These are phyloP conservation scores for Dinocampus coccinellae DNA, from an alignment of 2,888 invertebrate species.

Conservation along the genomic window DNA sequence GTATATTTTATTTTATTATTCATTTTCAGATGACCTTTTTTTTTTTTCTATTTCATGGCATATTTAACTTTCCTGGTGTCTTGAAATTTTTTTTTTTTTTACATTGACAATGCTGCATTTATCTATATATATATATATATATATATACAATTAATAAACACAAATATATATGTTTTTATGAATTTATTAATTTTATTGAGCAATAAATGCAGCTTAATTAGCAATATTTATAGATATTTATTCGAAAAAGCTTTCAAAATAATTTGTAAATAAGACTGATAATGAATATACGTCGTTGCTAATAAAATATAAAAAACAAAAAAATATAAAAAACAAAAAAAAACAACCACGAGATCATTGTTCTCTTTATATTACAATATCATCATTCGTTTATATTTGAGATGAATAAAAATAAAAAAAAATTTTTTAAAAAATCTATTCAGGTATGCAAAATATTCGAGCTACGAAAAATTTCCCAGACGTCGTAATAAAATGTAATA, in stretches of 20 bases:
- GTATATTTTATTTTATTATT: constrained; percentile 4
- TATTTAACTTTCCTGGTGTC: constrained; percentile 59
- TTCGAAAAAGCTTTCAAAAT: constrained; percentile 21
- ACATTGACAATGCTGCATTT: too few species aligned
- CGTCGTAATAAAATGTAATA: neutral
- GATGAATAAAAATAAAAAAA: too few species aligned
- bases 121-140: neutral
- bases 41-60: too few species aligned
- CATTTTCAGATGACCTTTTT: too few species aligned
- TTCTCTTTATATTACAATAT: too few species aligned
- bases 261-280: constrained; percentile 56
- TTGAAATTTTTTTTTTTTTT: constrained; percentile 41
- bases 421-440: neutral
- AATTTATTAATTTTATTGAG: neutral
- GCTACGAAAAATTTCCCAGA: neutral
- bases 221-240: constrained; percentile 13
- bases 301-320: constrained; percentile 20
- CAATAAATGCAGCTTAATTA: neutral
- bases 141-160: neutral
- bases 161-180: neutral
- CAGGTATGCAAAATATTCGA: neutral
- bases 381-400: too few species aligned
- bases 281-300: neutral
- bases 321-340: neutral
- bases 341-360: too few species aligned